These are phyloP conservation scores for Apis dorsata DNA, from an alignment of 1,140 invertebrate genomes.

Conservation along the genomic window DNA sequence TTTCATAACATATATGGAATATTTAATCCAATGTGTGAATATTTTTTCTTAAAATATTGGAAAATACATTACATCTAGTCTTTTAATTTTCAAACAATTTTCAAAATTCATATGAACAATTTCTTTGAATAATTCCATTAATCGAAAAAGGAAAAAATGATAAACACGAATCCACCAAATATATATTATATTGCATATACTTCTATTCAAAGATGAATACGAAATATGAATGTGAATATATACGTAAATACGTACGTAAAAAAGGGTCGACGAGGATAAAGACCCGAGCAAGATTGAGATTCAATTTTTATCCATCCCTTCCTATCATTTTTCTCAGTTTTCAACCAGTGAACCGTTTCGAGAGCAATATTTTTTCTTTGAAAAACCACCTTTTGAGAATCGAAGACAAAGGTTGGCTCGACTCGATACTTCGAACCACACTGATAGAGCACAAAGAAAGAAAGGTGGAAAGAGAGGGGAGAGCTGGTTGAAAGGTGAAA, in stretches of 20 bases:
- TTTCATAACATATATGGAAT: no score
- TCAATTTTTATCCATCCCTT: constrained; percentile 10
- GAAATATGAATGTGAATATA: background rate
- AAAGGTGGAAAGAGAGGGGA: background rate
- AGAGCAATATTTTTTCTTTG: background rate
- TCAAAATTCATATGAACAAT: no score
- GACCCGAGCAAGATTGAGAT: background rate
- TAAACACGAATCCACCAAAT: no score
- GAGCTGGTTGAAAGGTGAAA: background rate
- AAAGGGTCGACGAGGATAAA: background rate
- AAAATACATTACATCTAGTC: no score
- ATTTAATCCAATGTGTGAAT: no score
- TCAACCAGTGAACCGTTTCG: background rate
- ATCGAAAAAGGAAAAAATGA: no score
- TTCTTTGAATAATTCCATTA: no score
- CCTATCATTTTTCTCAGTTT: background rate
- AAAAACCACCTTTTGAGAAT: background rate
- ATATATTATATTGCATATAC: no score
- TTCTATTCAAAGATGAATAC: no score
- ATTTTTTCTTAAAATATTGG: no score
- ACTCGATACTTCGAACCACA: background rate
- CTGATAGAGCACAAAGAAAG: background rate
- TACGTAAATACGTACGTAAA: background rate
- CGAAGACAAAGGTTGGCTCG: constrained; percentile 17
- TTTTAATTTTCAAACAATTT: no score